Evolutionary conservation across 2,113 vertebrate genomes (phyloP), one percentile per base, ranked within the genome.

Genomic region (Psephotus haematonotus): DNA sequence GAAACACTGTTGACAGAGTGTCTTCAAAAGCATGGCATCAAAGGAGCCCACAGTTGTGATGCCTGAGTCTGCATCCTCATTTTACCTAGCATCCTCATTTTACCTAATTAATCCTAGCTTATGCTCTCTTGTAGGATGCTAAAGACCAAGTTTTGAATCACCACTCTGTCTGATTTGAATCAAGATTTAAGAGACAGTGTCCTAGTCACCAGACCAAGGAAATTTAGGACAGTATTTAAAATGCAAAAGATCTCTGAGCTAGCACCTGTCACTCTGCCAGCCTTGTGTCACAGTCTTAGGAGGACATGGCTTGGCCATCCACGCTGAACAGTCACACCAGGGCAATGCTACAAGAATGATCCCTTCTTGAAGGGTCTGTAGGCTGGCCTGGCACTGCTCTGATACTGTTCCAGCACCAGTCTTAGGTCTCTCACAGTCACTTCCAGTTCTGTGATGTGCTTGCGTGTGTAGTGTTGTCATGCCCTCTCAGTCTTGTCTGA

Each of bases 361-460:
- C 57, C 10, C 43, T 65, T 41, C 86, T 41, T 52, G 35, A 70
- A 88, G 11, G 4, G 7, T 67, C 37, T 74, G 27, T 17, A 53
- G 33, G 11, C 24, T 83, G 19, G 3, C 62, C 63, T 88, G 44
- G 11, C 47, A 44, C 19, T 25, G 7, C n/a, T 53, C 47, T 59
- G 35, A 63, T 44, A 18, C 11, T 50, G 20, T 37, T 77, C 6
- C 8, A 6, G 31, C 20, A 43, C 41, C 59, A 44, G 3, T n/a
- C 11, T 22, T 44, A 13, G 3, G n/a, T 62, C 20, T 72, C 27
- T 47, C 1, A 1, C 24, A 41, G 27, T 69, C 3, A 1, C 6
- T 76, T 92, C 6, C 20, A 80, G 15, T 28, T 82, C 65, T 69
- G 19, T 29, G 17, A 17, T 72, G 3, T 47, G 27, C 18, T 76